Evolutionary conservation across 2,888 invertebrate species (phyloP), one percentile per base, ranked within the genome.

Genomic region (Macaria notata): DNA sequence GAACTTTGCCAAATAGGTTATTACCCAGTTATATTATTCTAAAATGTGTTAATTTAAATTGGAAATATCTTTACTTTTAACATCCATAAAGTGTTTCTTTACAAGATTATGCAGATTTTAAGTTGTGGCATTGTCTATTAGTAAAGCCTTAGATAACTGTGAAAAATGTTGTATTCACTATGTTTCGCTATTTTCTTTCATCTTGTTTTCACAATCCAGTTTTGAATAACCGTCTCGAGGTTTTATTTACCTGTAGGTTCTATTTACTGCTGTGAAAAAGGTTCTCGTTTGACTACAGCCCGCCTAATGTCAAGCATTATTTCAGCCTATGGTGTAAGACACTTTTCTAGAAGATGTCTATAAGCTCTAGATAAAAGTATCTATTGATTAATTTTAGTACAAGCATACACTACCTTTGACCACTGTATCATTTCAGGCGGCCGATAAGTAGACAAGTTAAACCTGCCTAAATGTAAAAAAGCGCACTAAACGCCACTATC

Each of bases 261-360:
- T 54, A 45, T n/a, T 44, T 54, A 19, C 19, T 19, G 19, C 19
- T 19, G 19, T 64, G 61, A 61, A 64, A 52, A 19, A 19, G 19
- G 19, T 19, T 2, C 19, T 1, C 19, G 19, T 19, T 19, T 19
- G 19, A 19, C 19, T 19, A 19, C 19, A 19, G 19, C 19, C 19
- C 19, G 19, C 19, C 19, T 19, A 19, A 19, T 19, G 19, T 19
- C 19, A 19, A 19, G 19, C 19, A 19, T 19, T 19, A 19, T 19
- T 19, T 19, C 19, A 19, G 19, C 19, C 19, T 19, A 19, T 19
- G 19, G 19, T 19, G 19, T 19, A 19, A 19, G 1, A 19, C 19
- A 19, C 19, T 19, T 19, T 19, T 19, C 19, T 19, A 19, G 19
- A 19, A 19, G 19, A 19, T 19, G 19, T 19, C 19, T 19, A 19